These are phyloP conservation scores for Beris chalybata DNA, from an alignment of 2,888 invertebrate genomes.

Conservation along the genomic window DNA sequence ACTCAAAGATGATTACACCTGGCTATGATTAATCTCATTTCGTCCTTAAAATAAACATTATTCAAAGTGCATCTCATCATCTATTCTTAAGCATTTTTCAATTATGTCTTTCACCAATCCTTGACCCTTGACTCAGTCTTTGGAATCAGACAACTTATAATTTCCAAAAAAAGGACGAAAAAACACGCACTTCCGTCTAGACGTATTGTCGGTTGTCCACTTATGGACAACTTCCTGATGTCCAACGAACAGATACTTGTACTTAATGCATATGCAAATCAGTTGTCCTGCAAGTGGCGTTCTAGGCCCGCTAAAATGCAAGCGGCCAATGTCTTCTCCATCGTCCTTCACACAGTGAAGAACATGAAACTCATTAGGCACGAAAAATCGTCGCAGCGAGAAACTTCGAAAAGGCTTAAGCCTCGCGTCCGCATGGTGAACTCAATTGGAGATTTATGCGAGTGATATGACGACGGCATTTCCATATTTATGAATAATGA, in stretches of 20 bases:
- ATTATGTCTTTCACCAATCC: too few species aligned
- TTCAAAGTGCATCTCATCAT: too few species aligned
- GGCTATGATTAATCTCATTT: too few species aligned
- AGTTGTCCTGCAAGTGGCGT: conserved; percentile 20
- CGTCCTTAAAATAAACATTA: too few species aligned
- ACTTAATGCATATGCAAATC: conserved; percentile 37
- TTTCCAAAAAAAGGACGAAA: too few species aligned
- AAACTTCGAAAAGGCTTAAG: neutral
- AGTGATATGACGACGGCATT: conserved; percentile 44
- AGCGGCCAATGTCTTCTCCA: conserved; percentile 14
- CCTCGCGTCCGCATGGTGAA: conserved; percentile 32
- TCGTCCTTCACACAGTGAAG: conserved; percentile 4
- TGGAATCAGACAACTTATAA: too few species aligned
- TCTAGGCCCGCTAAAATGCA: neutral
- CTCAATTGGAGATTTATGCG: conserved; percentile 53
- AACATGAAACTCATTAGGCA: conserved; percentile 34
- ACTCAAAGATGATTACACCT: too few species aligned
- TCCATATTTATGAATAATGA: conserved; percentile 57
- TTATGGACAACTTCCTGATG: conserved; percentile 40
- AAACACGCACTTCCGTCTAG: conserved; percentile 40
- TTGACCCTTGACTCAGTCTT: too few species aligned
- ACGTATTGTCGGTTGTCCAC: conserved; percentile 38
- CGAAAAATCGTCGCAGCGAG: conserved; percentile 29
- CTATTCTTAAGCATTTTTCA: too few species aligned
- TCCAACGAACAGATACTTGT: conserved; percentile 37